These are phyloP conservation scores for Pectinophora gossypiella DNA, from an alignment of 1,140 invertebrate species.

Conservation along the genomic window DNA sequence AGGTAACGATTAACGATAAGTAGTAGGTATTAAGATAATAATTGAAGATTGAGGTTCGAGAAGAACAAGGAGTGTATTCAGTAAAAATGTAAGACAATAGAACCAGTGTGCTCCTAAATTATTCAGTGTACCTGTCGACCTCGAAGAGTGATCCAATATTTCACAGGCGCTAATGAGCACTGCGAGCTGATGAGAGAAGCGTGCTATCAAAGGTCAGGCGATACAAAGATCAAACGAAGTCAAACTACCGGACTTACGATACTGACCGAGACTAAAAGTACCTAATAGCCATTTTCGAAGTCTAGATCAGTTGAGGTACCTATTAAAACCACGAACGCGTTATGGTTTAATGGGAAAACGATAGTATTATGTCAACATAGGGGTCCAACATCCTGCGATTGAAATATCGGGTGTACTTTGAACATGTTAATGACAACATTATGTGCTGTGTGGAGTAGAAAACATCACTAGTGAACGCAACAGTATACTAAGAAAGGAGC, in stretches of 20 bases:
- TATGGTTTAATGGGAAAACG: too few relatives aligned
- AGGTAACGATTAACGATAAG: too few relatives aligned
- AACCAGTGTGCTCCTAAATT: background rate
- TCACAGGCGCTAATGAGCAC: slow-evolving; percentile 16
- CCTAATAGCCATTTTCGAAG: background rate
- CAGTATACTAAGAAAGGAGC: slow-evolving; percentile 65
- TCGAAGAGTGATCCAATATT: slow-evolving; percentile 11
- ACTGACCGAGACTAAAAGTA: background rate
- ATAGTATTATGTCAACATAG: slow-evolving; percentile 6
- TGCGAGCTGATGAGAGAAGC: slow-evolving; percentile 12
- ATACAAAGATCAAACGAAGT: slow-evolving; percentile 21
- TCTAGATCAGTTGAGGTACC: too few relatives aligned
- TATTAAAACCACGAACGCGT: too few relatives aligned
- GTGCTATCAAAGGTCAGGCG: slow-evolving; percentile 25
- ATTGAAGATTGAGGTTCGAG: too few relatives aligned
- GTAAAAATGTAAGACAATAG: too few relatives aligned
- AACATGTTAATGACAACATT: slow-evolving; percentile 8
- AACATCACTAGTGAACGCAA: slow-evolving; percentile 54
- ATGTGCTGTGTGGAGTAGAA: slow-evolving; percentile 32
- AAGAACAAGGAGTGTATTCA: too few relatives aligned
- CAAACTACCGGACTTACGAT: slow-evolving; percentile 12
- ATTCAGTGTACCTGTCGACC: slow-evolving; percentile 4
- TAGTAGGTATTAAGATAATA: too few relatives aligned
- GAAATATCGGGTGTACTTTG: background rate
- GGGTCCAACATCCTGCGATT: background rate